Percentiles rank a stretch among this genome's conserved stretches.
phyloP scores from a whole-genome alignment of 1,140 invertebrate genomes.

The Camponotus pennsylvanicus region DNA sequence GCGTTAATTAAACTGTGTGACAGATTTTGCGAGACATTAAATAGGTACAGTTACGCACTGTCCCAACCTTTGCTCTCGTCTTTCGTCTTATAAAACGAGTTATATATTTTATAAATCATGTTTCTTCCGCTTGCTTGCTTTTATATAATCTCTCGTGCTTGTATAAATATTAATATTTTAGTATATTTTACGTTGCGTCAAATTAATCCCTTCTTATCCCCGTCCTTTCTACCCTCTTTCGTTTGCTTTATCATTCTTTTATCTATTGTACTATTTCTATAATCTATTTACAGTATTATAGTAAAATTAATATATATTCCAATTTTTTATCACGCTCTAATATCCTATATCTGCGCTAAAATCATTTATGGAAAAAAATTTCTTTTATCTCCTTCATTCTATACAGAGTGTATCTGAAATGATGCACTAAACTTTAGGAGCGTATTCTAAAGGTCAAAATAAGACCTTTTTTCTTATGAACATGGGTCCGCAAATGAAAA shows the following conservation, averaged over 20 bases:
- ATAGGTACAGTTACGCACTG: neutral
- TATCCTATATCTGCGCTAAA: neutral
- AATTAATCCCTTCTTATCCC: neutral
- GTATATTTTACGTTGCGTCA: neutral
- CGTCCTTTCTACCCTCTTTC: neutral
- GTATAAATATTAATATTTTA: conserved; percentile 37
- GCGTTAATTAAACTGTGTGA: conserved; percentile 36
- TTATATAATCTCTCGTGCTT: neutral
- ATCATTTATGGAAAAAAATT: neutral
- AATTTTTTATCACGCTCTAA: neutral
- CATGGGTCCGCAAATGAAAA: no score
- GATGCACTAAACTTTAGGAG: no score
- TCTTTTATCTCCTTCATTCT: neutral
- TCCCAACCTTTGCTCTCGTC: neutral
- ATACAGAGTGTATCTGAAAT: no score
- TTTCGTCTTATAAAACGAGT: conserved; percentile 1
- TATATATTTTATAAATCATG: conserved; percentile 6
- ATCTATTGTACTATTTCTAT: neutral
- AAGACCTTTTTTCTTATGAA: no score
- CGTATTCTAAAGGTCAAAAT: no score
- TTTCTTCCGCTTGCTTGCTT: neutral
- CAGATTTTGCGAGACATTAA: conserved; percentile 40
- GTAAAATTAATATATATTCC: neutral
- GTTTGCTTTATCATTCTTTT: neutral
- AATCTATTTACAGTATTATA: neutral